Base-by-base conservation (phyloP, 92 coral and sea anemone species). In the Bergia sp. region DNA sequence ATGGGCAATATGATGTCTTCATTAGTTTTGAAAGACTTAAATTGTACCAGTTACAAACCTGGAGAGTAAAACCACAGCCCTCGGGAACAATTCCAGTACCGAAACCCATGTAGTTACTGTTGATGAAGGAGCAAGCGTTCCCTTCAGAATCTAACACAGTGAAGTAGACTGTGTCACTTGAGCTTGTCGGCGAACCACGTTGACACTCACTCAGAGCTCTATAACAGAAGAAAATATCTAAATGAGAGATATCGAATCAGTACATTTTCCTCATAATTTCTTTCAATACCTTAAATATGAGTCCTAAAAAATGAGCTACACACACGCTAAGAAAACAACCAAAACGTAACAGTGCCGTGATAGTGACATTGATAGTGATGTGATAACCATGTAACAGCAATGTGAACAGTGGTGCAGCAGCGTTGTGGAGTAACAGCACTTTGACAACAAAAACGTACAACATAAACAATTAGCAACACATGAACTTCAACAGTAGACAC, bases 61-160 rank as follows among this genome's bases (percentile, higher is more conserved):
- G 99, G 37, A 97, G 90, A 80, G 97, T 94, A 37, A 97, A 97
- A 1, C 99, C 99, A 91, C 99, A 97, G 23, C 96, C 99, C 66
- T 89, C 85, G 21, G 99, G 99, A 61, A 97, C 98, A 73, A 97
- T 84, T 76, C 96, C 99, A 40, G 98, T 93, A 36, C 99, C 99
- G 83, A 97, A 97, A 76, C 89, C 90, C 74, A 74, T 37, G 91
- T 93, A 97, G 88, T 93, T 97, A 82, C 99, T 97, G 89, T 97
- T 95, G 37, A 97, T 97, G 65, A 97, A 97, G 20, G 99, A 97
- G 77, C 99, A 97, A 5, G 98, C 99, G 67, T 97, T 93, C 64
- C 97, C 99, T 47, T 95, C 93, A 1, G 74, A 76, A 67, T 97
- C 99, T 7, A 91, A 93, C 39, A 95, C 99, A 77, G 97, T 94